Evolutionary conservation across 2,797 vertebrate species (phyloP), one percentile per base, ranked within the genome.

Genomic region (Danio aesculapii): DNA sequence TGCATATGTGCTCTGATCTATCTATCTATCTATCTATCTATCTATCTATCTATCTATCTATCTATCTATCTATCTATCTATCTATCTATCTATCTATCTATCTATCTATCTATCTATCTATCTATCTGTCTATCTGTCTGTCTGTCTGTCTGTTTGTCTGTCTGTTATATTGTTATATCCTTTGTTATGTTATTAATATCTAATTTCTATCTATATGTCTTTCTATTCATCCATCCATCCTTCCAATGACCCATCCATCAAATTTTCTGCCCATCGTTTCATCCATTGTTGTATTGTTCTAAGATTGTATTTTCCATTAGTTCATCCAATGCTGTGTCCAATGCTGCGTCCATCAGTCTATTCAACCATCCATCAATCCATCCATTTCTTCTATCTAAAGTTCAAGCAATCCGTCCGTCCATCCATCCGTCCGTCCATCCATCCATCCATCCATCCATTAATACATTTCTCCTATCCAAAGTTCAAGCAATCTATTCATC

Each of bases 201-300:
- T 3, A 30, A 30, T 30, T 30, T 30, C 30, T 30, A 30, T 30
- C 30, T 3, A 30, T 30, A 30, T 30, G 3, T 30, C 3, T 30
- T 30, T 30, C 57, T 21, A 1, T 17, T 3, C n/a, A 6, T 57
- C 14, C 16, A 8, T 63, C 21, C 4, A 0, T 14, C 21, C 8
- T 0, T 39, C 30, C 8, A 0, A 11, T 19, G 6, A 1, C 6
- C 17, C 11, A 21, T 58, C 55, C 21, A 2, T n/a, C n/a, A n/a
- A n/a, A n/a, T n/a, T n/a, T n/a, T n/a, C n/a, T n/a, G n/a, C n/a
- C n/a, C n/a, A n/a, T n/a, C n/a, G n/a, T n/a, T n/a, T n/a, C n/a
- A n/a, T n/a, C n/a, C n/a, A n/a, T n/a, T n/a, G n/a, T n/a, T n/a
- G n/a, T n/a, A n/a, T n/a, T n/a, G n/a, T n/a, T n/a, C n/a, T n/a